Conservation (phyloP, 1,140 invertebrate species). For the Leptoteleia sp. region DNA sequence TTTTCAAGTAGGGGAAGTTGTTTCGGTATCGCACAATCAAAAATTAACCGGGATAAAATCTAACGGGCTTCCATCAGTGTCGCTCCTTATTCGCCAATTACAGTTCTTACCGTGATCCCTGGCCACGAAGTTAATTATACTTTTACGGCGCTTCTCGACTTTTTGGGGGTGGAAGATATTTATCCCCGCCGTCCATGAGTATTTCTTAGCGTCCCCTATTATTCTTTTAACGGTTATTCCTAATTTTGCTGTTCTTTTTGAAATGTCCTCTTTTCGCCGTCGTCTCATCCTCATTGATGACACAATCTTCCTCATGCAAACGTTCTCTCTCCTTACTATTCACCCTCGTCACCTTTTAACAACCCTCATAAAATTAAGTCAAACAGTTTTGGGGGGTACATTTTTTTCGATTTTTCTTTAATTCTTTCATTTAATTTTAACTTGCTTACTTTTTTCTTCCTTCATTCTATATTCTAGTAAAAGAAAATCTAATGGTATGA, state of each 20-base stretch:
- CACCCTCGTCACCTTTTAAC: constrained; percentile 69
- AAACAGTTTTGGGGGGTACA: constrained; percentile 73
- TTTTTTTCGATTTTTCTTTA: constrained; percentile 68
- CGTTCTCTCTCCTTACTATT: constrained; percentile 64
- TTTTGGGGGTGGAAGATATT: constrained; percentile 75
- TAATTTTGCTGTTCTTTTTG: constrained; percentile 62
- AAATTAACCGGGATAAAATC: constrained; percentile 52
- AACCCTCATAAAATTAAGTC: constrained; percentile 77
- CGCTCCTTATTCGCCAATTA: constrained; percentile 71
- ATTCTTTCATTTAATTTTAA: no score
- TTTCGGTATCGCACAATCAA: constrained; percentile 29
- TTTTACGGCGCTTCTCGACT: constrained; percentile 73
- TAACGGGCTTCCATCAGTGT: constrained; percentile 51
- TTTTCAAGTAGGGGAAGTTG: background rate
- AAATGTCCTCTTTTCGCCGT: constrained; percentile 43
- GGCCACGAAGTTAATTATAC: constrained; percentile 69
- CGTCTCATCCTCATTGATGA: constrained; percentile 53
- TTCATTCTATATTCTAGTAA: no score
- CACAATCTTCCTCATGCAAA: constrained; percentile 47
- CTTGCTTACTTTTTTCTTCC: no score
- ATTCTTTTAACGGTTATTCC: constrained; percentile 63
- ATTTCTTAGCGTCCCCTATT: constrained; percentile 57
- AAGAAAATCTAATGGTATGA: no score
- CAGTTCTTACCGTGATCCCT: constrained; percentile 62
- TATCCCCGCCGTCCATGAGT: constrained; percentile 64